A percentile compares a stretch with the other conserved stretches of the same genome.
These are phyloP conservation scores for Noctua comes DNA, from an alignment of 2,888 invertebrate species.

Conservation along the genomic window DNA sequence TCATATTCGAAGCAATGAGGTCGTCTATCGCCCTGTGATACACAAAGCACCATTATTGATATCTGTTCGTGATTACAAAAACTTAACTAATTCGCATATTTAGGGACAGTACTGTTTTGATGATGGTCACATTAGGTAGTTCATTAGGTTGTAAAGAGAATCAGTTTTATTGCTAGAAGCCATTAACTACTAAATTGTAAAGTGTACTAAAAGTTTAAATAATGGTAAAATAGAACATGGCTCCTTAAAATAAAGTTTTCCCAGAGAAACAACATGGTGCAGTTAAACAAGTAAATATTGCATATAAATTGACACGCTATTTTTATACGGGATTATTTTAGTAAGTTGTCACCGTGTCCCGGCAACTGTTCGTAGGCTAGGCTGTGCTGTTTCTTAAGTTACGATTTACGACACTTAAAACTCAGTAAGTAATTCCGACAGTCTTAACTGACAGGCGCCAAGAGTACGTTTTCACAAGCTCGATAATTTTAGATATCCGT, in stretches of 20 bases:
- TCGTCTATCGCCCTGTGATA: constrained; percentile 67
- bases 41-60: constrained; percentile 64
- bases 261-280: constrained; percentile 50
- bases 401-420: constrained; percentile 8
- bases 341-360: constrained; percentile 2
- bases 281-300: constrained; percentile 56
- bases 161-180: constrained; percentile 54
- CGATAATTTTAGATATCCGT: constrained; percentile 16
- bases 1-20: constrained; percentile 60
- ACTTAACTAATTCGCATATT: constrained; percentile 52
- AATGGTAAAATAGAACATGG: constrained; percentile 36
- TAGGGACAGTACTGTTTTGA: constrained; percentile 54
- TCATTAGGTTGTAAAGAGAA: constrained; percentile 57
- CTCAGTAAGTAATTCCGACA: not conserved
- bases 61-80: constrained; percentile 58
- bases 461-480: constrained; percentile 32
- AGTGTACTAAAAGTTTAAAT: constrained; percentile 50
- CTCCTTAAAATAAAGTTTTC: constrained; percentile 48
- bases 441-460: not conserved
- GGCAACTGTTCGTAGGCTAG: not conserved
- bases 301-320: constrained; percentile 66
- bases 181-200: constrained; percentile 42
- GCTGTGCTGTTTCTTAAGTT: constrained; percentile 25
- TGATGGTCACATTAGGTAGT: constrained; percentile 57
- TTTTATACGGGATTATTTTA: constrained; percentile 65